Evolutionary conservation across 2,797 vertebrate genomes (phyloP).

Genomic region (Poliocrania exsul): DNA sequence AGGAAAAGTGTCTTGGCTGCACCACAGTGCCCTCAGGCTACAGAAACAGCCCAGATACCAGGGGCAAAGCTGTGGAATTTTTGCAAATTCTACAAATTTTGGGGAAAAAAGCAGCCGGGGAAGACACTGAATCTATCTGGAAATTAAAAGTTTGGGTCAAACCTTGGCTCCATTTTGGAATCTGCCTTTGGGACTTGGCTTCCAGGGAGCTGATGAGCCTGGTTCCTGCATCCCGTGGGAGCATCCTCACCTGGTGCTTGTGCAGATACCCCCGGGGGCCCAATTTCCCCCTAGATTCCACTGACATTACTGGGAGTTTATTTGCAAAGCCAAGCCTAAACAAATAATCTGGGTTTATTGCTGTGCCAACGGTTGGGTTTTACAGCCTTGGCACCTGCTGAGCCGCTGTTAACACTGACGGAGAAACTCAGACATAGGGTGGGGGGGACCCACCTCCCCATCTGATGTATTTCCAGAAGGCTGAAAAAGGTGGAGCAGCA

Average conservation of each 20-base stretch:
- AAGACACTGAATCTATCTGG: neutral
- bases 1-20: accelerated
- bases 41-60: neutral
- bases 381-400: neutral
- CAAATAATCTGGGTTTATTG: neutral
- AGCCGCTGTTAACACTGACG: accelerated
- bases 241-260: neutral
- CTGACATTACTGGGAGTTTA: neutral
- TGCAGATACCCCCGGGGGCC: neutral
- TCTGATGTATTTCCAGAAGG: neutral
- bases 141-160: neutral
- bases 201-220: accelerated
- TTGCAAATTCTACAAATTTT: neutral
- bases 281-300: neutral
- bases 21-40: accelerated
- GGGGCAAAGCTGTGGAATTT: neutral
- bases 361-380: neutral
- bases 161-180: neutral
- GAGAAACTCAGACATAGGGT: accelerated
- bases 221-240: accelerated
- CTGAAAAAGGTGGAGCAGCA: neutral
- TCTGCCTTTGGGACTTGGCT: neutral
- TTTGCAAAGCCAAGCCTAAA: neutral
- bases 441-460: neutral
- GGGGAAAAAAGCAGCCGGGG: neutral